A percentile compares a stretch with the other conserved stretches of the same genome.
Conservation (phyloP, 2,888 invertebrate species). For the Catocala fraxini region DNA sequence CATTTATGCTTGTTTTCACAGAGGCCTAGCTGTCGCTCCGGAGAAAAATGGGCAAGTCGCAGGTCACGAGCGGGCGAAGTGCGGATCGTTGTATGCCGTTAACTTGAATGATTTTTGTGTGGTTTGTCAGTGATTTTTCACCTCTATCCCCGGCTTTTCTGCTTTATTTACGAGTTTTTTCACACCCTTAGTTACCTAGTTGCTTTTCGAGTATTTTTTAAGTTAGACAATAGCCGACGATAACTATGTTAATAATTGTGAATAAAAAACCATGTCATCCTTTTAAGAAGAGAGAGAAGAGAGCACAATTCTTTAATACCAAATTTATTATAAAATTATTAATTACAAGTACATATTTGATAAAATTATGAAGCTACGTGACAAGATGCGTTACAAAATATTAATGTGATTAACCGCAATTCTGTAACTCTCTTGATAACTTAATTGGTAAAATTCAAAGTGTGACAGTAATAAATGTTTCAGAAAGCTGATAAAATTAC, state of each 20-base stretch:
- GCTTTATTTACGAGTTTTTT: slow-evolving; percentile 57
- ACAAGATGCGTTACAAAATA: slow-evolving; percentile 17
- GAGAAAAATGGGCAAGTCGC: slow-evolving; percentile 69
- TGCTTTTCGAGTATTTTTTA: slow-evolving; percentile 22
- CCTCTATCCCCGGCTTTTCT: slow-evolving; percentile 57
- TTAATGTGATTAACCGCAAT: slow-evolving; percentile 32
- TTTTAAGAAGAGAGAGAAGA: no score
- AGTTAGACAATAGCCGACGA: slow-evolving; percentile 19
- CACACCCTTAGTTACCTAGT: slow-evolving; percentile 21
- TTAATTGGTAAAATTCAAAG: slow-evolving; percentile 25
- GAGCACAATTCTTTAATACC: no score
- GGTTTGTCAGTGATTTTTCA: slow-evolving; percentile 75
- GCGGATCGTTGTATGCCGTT: slow-evolving; percentile 77
- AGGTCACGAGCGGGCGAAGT: slow-evolving; percentile 71
- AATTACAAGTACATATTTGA: no score
- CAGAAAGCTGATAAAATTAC: slow-evolving; percentile 32
- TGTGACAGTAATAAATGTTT: slow-evolving; percentile 28
- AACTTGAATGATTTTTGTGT: slow-evolving; percentile 76
- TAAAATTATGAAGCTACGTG: slow-evolving; percentile 10
- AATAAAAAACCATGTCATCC: no score
- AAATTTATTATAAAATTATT: no score
- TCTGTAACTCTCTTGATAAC: slow-evolving; percentile 28
- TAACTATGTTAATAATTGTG: no score
- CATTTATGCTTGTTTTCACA: slow-evolving; percentile 60
- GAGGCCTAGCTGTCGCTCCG: slow-evolving; percentile 59